Evolutionary conservation across 2,113 vertebrate species (phyloP), one percentile per base, ranked within the genome.

Genomic region (Oncorhynchus keta): DNA sequence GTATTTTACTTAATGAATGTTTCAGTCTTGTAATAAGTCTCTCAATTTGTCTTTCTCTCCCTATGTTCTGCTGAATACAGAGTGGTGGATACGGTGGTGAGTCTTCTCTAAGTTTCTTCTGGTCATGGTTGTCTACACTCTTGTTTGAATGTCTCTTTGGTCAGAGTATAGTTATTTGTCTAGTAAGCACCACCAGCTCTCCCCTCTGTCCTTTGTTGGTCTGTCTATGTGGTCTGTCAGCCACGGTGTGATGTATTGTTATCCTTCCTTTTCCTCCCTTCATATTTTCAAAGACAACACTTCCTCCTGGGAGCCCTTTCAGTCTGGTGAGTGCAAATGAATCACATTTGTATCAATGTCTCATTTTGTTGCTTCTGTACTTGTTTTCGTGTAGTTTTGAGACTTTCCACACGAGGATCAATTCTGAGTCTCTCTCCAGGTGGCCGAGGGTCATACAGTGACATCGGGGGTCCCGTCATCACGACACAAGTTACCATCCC

Each of bases 401-500:
- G 26, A 32, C 12, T 24, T 28, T 65, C 48, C 18, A 20, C 76
- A 59, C 12, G 4, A 51, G 76, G 55, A 57, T 28, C 5, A 30
- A 24, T 55, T 14, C 12, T 55, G 51, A 16, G 59, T 8, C 26
- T 68, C 24, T 61, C 13, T 48, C 68, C 68, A 94, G 93, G 96
- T 83, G 95, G 96, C 0, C 93, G 97, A 77, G 96, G 97, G 12
- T 97, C 97, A 8, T 99, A 98, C 2, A 94, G 97, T 71, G 97
- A 99, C 88, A 95, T 99, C 51, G 97, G 97, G 75, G 97, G 97
- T 80, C 97, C 97, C 6, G 96, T 99, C 83, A 96, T 99, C 88
- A 98, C 97, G 80, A 99, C 97, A 77, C 97, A 99, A 96, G 97
- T 99, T 88, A 98, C 97, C 35, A 99, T 99, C 94, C 97, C 97